phyloP scores from a whole-genome alignment of 92 coral and sea anemone species.

The Nematostella vectensis region DNA sequence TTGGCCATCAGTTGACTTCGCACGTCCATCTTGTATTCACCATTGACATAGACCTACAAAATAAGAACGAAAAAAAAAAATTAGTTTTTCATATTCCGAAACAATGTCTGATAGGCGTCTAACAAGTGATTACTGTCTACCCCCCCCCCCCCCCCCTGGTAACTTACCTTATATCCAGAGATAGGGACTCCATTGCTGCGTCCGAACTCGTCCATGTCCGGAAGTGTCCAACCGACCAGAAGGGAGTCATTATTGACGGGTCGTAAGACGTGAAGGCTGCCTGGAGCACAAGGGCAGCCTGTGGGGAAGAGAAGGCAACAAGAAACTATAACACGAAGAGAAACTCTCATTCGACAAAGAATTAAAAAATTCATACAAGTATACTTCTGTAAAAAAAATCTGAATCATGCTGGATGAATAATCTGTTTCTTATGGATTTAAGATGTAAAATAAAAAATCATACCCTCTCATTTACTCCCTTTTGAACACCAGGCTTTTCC shows the following conservation, averaged over 20 bases:
- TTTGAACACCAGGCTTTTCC: too few relatives aligned
- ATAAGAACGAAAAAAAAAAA: too few relatives aligned
- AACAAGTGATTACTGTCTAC: background rate
- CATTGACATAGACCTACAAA: conserved; percentile 55
- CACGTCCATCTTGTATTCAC: conserved; percentile 67
- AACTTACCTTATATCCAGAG: conserved; percentile 76
- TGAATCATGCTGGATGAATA: background rate
- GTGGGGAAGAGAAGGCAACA: background rate
- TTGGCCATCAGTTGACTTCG: conserved; percentile 94
- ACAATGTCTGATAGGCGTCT: too few relatives aligned
- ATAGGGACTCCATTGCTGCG: conserved; percentile 70
- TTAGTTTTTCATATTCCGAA: too few relatives aligned
- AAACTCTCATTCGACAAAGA: background rate
- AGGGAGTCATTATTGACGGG: conserved; percentile 90
- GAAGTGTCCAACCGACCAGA: conserved; percentile 86
- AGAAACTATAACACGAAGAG: background rate
- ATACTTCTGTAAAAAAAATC: background rate
- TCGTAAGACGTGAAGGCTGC: conserved; percentile 67
- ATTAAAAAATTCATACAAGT: background rate
- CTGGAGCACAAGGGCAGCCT: conserved; percentile 67
- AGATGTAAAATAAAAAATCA: too few relatives aligned
- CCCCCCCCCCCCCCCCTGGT: conserved; percentile 1
- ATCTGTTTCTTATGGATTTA: too few relatives aligned
- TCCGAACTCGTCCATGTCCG: conserved; percentile 95
- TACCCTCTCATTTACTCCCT: too few relatives aligned